Evolutionary conservation across 1,140 invertebrate species (phyloP), one percentile per base, ranked within the genome.

Genomic region (Bombus picipes): DNA sequence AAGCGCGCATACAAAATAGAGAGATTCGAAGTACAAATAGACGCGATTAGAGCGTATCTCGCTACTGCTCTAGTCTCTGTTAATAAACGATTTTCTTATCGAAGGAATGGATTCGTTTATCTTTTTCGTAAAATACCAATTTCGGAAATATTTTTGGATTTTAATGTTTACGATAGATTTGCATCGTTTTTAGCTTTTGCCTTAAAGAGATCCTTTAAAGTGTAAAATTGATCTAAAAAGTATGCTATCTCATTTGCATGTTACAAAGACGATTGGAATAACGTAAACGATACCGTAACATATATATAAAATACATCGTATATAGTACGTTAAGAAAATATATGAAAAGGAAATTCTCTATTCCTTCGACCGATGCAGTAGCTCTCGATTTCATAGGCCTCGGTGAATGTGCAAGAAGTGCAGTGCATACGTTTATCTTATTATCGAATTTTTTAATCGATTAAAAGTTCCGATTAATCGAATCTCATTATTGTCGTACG

Each of bases 401-500:
- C 72, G 85, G 86, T 81, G 47, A 88, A 88, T 88, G 91, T 88
- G 89, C 91, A 83, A 83, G 83, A 53, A 88, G 90, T 91, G 85
- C 89, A 86, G 91, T 91, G 89, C 92, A 91, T 75, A 75, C 57
- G 75, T 85, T 72, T 82, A 86, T 79, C 87, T 93, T 93, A 93
- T 93, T 93, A 92, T 93, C 92, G 84, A 85, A 90, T 92, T 86
- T 5, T 8, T 43, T 79, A 82, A 65, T 87, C 73, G 75, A 89
- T 89, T 81, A 57, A 73, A 72, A 47, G 74, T 88, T 72, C 59
- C 68, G 47, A 85, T 81, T 72, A 71, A 65, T 81, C 71, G 18
- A 72, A 81, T 87, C 62, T 86, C 70, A 84, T 93, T 93, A 93
- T 93, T 94, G 92, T 92, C 91, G 90, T 80, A 85, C 85, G 88